A percentile compares a stretch with the other conserved stretches of the same genome.
Conservation (phyloP, 2,888 invertebrate genomes). For the Drosophila acutilabella region DNA sequence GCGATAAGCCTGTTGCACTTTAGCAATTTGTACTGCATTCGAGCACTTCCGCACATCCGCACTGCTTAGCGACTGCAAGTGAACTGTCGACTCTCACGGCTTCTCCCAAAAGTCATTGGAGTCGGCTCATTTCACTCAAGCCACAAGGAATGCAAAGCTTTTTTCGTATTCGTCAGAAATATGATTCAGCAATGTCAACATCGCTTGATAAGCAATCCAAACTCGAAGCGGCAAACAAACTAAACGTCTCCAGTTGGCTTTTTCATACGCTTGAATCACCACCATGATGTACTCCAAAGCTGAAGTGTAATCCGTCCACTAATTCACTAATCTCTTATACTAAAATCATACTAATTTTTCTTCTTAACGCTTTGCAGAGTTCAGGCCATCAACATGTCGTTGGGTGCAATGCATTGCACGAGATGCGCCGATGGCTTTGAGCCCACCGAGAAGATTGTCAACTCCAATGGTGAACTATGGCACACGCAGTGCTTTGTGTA, state of each 20-base stretch:
- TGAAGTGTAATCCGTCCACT: conserved; percentile 73
- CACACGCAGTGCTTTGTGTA: conserved; percentile 99
- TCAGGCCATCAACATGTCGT: conserved; percentile 88
- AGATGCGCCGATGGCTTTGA: conserved; percentile 98
- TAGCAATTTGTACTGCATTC: background rate
- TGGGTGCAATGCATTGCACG: conserved; percentile 97
- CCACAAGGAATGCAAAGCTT: conserved; percentile 61
- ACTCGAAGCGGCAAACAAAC: background rate
- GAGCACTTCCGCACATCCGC: conserved; percentile 29
- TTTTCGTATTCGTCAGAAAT: conserved; percentile 61
- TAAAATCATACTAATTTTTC: background rate
- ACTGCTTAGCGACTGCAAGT: conserved; percentile 38
- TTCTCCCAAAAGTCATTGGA: background rate
- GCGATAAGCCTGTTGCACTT: background rate
- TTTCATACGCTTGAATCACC: conserved; percentile 37
- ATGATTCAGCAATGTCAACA: conserved; percentile 64
- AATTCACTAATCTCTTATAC: background rate
- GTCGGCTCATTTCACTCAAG: background rate
- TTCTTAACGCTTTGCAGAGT: conserved; percentile 64
- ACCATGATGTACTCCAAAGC: conserved; percentile 82
- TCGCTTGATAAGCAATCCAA: conserved; percentile 50
- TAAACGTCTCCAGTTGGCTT: conserved; percentile 38
- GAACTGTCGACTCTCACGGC: conserved; percentile 44
- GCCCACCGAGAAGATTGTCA: conserved; percentile 98
- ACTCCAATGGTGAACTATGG: conserved; percentile 99